Percentiles rank a stretch among this genome's conserved stretches.
These are phyloP conservation scores for Entomobrya multifasciata DNA, from an alignment of 2,888 invertebrate genomes.

Conservation along the genomic window DNA sequence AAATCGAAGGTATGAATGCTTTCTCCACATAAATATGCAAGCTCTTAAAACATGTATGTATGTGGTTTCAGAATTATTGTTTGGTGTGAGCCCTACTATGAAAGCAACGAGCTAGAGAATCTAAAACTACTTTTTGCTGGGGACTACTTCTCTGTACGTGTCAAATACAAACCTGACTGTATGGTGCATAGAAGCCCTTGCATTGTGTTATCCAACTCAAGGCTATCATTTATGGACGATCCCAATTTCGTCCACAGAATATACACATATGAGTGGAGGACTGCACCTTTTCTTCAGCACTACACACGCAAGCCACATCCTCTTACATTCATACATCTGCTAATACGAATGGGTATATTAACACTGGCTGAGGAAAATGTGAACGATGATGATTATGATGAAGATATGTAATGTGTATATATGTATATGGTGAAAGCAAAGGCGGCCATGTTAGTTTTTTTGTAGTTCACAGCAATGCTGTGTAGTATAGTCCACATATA, in stretches of 20 bases:
- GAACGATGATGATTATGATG: neutral
- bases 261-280: neutral
- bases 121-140: slow-evolving; percentile 5
- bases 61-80: no score
- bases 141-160: neutral
- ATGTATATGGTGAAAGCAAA: neutral
- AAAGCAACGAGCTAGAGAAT: neutral
- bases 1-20: neutral
- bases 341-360: neutral
- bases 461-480: no score
- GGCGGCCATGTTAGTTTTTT: no score
- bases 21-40: no score
- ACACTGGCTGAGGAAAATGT: no score
- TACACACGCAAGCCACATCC: neutral
- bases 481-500: neutral
- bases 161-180: neutral
- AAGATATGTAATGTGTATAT: neutral
- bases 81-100: neutral
- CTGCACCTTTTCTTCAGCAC: neutral
- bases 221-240: neutral
- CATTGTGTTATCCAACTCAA: neutral
- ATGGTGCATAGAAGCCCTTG: neutral
- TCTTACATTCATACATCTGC: neutral
- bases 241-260: neutral
- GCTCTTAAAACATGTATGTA: no score